Percentiles rank a stretch among this genome's conserved stretches.
phyloP scores from a whole-genome alignment of 23 tunicate genomes.

The Diplosoma virens region DNA sequence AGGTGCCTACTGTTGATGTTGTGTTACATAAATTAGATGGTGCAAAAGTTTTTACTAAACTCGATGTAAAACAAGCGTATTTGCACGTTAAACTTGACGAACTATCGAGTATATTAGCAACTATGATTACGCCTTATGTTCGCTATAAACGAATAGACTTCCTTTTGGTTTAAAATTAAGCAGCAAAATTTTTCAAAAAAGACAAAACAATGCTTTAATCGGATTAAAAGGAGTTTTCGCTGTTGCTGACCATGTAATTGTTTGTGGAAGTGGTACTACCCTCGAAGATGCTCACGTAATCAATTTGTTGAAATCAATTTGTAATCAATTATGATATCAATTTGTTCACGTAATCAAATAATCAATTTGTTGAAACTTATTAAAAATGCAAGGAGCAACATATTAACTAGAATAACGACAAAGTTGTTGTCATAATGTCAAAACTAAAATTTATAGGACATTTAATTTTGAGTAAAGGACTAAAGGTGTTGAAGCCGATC shows the following conservation, averaged over 20 bases:
- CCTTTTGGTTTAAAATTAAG: conserved; percentile 13
- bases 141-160: conserved; percentile 7
- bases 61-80: conserved; percentile 15
- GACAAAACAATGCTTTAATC: background rate
- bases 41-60: conserved; percentile 6
- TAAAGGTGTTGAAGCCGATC: conserved; percentile 19
- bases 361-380: background rate
- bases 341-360: no score
- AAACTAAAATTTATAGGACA: conserved; percentile 33
- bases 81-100: conserved; percentile 10
- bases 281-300: conserved; percentile 1
- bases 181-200: conserved; percentile 25
- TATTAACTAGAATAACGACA: conserved; percentile 6
- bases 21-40: conserved; percentile 9
- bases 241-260: conserved; percentile 16
- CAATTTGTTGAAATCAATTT: conserved; percentile 4
- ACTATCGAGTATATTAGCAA: background rate
- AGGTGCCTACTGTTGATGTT: conserved; percentile 28
- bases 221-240: conserved; percentile 18
- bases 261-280: conserved; percentile 12
- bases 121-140: conserved; percentile 21
- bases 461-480: background rate
- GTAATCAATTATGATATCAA: no score
- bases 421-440: conserved; percentile 5
- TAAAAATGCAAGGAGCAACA: conserved; percentile 7